A percentile compares a stretch with the other conserved stretches of the same genome.
Conservation (phyloP, 1,140 invertebrate genomes). For the Hirudo medicinalis region DNA sequence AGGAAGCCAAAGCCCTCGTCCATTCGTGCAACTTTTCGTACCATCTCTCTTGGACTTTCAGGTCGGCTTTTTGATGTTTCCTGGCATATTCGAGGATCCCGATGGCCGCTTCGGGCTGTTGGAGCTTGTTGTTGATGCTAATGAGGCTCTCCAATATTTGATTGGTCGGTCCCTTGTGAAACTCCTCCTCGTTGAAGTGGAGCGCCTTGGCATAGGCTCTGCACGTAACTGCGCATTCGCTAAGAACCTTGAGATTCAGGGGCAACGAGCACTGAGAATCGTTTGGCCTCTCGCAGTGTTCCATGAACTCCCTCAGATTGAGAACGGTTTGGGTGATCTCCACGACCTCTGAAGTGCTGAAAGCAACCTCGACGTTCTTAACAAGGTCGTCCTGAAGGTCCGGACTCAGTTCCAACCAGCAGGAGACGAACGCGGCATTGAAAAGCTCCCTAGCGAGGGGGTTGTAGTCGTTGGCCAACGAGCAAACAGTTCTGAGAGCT, state of each 20-base stretch:
- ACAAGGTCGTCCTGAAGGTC: constrained; percentile 72
- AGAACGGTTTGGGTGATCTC: constrained; percentile 94
- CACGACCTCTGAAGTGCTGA: constrained; percentile 80
- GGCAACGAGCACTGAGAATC: constrained; percentile 64
- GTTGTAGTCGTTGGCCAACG: constrained; percentile 81
- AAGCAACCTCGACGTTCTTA: constrained; percentile 68
- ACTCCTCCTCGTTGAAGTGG: constrained; percentile 97
- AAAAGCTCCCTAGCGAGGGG: constrained; percentile 86
- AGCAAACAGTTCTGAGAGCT: constrained; percentile 72
- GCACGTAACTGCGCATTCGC: constrained; percentile 47
- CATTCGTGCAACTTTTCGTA: constrained; percentile 98
- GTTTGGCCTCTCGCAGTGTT: constrained; percentile 75
- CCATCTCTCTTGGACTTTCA: constrained; percentile 79
- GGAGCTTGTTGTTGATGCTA: constrained; percentile 95
- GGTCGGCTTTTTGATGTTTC: constrained; percentile 53
- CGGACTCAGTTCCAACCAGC: constrained; percentile 85
- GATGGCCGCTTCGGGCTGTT: constrained; percentile 91
- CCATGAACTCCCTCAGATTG: constrained; percentile 98
- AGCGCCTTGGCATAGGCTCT: constrained; percentile 87
- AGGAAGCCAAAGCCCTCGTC: constrained; percentile 83
- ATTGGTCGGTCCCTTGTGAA: constrained; percentile 55
- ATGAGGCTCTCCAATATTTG: constrained; percentile 83
- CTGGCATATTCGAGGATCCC: constrained; percentile 79
- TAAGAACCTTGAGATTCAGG: constrained; percentile 63
- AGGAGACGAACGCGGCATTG: constrained; percentile 96